Evolutionary conservation across 2,888 invertebrate species (phyloP).

Genomic region (Tetragnatha montana): DNA sequence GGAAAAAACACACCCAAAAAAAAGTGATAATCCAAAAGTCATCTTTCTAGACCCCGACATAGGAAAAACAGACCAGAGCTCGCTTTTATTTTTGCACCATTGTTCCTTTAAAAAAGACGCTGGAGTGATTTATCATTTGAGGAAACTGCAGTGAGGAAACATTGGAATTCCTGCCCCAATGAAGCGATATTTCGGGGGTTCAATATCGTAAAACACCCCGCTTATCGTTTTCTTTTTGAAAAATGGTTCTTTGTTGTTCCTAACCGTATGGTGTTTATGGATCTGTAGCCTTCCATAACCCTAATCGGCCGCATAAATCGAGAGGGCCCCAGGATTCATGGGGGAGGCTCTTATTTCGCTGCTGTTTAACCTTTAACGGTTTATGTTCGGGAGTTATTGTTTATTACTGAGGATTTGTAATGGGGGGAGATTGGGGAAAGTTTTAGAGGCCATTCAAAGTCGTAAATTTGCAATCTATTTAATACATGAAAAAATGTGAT

Average conservation of each 20-base stretch:
- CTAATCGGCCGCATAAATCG: slow-evolving; percentile 42
- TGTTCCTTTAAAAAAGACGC: not conserved
- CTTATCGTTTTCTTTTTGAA: slow-evolving; percentile 41
- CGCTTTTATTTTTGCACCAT: not conserved
- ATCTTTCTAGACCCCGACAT: slow-evolving; percentile 3
- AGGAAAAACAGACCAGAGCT: not conserved
- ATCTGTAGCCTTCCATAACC: slow-evolving; percentile 20
- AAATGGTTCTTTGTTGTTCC: slow-evolving; percentile 29
- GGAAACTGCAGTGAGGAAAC: slow-evolving; percentile 17
- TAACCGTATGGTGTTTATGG: slow-evolving; percentile 33
- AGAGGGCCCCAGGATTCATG: not conserved
- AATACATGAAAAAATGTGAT: too few relatives aligned
- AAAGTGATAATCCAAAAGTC: slow-evolving; percentile 36
- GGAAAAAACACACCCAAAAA: not conserved
- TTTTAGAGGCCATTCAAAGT: too few relatives aligned
- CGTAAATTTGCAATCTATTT: too few relatives aligned
- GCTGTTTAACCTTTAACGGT: not conserved
- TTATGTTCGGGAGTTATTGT: not conserved
- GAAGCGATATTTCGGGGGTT: slow-evolving; percentile 53
- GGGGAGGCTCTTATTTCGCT: not conserved
- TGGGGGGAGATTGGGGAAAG: too few relatives aligned
- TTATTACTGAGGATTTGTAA: too few relatives aligned
- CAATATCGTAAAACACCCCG: slow-evolving; percentile 52
- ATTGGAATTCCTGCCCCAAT: slow-evolving; percentile 38
- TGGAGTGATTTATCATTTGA: slow-evolving; percentile 44